These are phyloP conservation scores for Melitaea cinxia DNA, from an alignment of 1,140 invertebrate species.

Conservation along the genomic window DNA sequence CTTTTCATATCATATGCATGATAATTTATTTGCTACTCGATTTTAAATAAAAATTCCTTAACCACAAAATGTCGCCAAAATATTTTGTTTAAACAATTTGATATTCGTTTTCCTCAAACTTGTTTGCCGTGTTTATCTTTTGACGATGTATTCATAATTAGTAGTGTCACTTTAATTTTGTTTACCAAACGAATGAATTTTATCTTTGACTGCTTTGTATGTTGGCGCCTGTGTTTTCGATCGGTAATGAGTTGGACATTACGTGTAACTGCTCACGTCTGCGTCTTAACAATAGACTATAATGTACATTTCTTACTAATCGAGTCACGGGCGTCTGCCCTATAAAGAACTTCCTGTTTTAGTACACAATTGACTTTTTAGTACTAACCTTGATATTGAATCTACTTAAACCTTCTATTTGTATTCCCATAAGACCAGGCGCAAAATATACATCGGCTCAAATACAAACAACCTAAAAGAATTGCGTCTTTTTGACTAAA, in stretches of 20 bases:
- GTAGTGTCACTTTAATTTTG: constrained; percentile 5
- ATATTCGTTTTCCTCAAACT: constrained; percentile 2
- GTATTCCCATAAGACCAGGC: not conserved
- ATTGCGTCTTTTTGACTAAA: constrained; percentile 2
- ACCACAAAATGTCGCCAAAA: not conserved
- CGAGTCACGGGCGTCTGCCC: constrained; percentile 59
- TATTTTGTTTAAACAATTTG: constrained; percentile 1
- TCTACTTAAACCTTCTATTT: constrained; percentile 25
- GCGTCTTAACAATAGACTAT: constrained; percentile 39
- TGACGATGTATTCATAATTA: not conserved
- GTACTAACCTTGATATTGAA: constrained; percentile 56
- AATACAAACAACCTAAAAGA: not conserved
- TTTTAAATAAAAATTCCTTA: constrained; percentile 11
- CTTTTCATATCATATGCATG: constrained; percentile 18
- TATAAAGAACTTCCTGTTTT: constrained; percentile 66
- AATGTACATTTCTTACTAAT: constrained; percentile 48
- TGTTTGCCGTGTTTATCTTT: constrained; percentile 1
- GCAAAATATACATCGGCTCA: not conserved
- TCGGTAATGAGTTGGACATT: constrained; percentile 35
- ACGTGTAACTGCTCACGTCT: constrained; percentile 36
- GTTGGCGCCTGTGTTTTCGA: constrained; percentile 21
- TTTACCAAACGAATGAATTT: constrained; percentile 11
- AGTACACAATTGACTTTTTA: constrained; percentile 53
- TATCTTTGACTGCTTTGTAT: constrained; percentile 27
- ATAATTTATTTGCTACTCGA: constrained; percentile 17